phyloP scores from a whole-genome alignment of 2,888 invertebrate genomes.

The Tuberolachnus salignus region DNA sequence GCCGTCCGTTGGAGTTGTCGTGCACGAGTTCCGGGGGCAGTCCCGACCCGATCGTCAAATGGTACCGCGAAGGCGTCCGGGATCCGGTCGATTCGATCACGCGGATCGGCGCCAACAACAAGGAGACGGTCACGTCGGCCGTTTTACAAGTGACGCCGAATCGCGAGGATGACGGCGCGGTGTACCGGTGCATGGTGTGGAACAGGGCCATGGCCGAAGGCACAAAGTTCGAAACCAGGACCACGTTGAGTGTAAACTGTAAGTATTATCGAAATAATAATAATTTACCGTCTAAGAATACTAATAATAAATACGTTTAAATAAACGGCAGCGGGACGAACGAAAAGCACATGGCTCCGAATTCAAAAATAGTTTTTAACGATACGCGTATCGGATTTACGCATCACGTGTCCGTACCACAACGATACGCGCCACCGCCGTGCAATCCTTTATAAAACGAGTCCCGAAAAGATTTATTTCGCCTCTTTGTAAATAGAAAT shows the following conservation, averaged over 20 bases:
- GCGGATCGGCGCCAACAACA: slow-evolving; percentile 74
- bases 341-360: slow-evolving; percentile 9
- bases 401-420: background rate
- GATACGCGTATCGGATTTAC: background rate
- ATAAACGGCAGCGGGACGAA: background rate
- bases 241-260: slow-evolving; percentile 88
- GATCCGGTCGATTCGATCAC: slow-evolving; percentile 75
- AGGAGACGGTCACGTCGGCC: slow-evolving; percentile 77
- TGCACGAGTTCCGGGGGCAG: slow-evolving; percentile 88
- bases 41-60: slow-evolving; percentile 84
- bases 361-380: slow-evolving; percentile 24
- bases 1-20: slow-evolving; percentile 74
- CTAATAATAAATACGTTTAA: too few species aligned
- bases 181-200: slow-evolving; percentile 84
- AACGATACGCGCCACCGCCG: too few species aligned
- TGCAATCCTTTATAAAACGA: slow-evolving; percentile 2
- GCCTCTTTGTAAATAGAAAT: background rate
- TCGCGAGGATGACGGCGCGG: slow-evolving; percentile 83
- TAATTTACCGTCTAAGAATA: slow-evolving; percentile 13
- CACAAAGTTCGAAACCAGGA: slow-evolving; percentile 77
- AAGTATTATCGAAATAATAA: slow-evolving; percentile 65
- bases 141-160: slow-evolving; percentile 78
- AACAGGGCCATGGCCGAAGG: slow-evolving; percentile 86
- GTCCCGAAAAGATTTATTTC: slow-evolving; percentile 13
- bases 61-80: slow-evolving; percentile 80